Percentiles rank a stretch among this genome's conserved stretches.
Evolutionary conservation across 2,888 invertebrate genomes (phyloP).

Genomic region (Fragum whitleyi): DNA sequence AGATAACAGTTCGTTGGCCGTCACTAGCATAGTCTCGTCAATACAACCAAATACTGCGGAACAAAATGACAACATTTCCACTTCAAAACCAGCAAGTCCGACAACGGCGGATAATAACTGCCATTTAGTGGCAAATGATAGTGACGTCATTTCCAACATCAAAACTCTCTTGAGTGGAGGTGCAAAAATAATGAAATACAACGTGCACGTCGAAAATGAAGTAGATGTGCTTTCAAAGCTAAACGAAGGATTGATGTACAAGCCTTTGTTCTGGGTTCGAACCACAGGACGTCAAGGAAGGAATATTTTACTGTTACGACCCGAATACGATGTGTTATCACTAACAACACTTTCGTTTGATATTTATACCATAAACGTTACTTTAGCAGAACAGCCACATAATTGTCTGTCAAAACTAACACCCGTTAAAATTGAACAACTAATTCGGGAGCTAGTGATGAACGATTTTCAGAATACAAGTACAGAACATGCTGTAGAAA

Average conservation of each 20-base stretch:
- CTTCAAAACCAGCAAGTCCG: neutral
- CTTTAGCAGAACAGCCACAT: constrained; percentile 66
- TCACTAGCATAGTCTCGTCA: neutral
- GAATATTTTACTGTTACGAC: constrained; percentile 76
- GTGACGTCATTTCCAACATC: constrained; percentile 30
- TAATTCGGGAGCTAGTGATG: constrained; percentile 68
- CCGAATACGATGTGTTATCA: constrained; percentile 78
- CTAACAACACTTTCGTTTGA: constrained; percentile 75
- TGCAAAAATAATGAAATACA: constrained; percentile 58
- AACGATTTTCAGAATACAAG: constrained; percentile 67
- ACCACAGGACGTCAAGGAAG: constrained; percentile 74
- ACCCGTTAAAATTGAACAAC: constrained; percentile 39
- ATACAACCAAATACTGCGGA: neutral
- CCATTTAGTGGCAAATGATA: constrained; percentile 31
- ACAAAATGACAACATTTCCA: neutral
- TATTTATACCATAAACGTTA: constrained; percentile 68
- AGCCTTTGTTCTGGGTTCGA: constrained; percentile 71
- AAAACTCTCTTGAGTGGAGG: constrained; percentile 38
- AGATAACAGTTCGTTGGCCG: neutral
- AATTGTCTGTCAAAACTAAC: constrained; percentile 71
- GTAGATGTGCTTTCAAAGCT: constrained; percentile 15
- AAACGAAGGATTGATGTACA: constrained; percentile 44
- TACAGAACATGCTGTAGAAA: constrained; percentile 10
- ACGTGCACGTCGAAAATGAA: constrained; percentile 41
- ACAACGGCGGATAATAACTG: constrained; percentile 20